A percentile compares a stretch with the other conserved stretches of the same genome.
phyloP scores from a whole-genome alignment of 2,888 invertebrate species.

The Chesias legatella region DNA sequence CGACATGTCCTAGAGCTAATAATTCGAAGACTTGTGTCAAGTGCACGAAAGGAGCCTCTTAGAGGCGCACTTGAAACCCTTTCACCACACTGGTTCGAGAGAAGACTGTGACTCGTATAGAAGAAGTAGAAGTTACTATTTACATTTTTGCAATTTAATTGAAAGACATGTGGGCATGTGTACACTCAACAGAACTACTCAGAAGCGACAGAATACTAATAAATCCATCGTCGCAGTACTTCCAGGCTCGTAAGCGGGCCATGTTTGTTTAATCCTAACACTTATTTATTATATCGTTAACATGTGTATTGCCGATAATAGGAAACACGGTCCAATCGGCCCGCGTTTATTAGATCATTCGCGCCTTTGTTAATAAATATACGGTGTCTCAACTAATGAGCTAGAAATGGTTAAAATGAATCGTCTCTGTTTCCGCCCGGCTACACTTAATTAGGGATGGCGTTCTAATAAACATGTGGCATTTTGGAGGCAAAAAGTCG shows the following conservation, averaged over 20 bases:
- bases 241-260: slow-evolving; percentile 43
- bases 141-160: slow-evolving; percentile 49
- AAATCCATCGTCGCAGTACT: slow-evolving; percentile 55
- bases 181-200: slow-evolving; percentile 37
- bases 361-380: slow-evolving; percentile 30
- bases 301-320: slow-evolving; percentile 37
- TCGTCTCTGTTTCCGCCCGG: slow-evolving; percentile 55
- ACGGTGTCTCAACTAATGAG: slow-evolving; percentile 25
- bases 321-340: slow-evolving; percentile 32
- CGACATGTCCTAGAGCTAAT: no score
- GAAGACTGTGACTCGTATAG: no score
- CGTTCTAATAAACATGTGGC: slow-evolving; percentile 67
- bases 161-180: slow-evolving; percentile 56
- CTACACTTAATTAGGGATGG: slow-evolving; percentile 67
- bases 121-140: no score
- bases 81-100: no score
- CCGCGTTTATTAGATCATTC: slow-evolving; percentile 32
- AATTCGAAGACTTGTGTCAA: no score
- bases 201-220: slow-evolving; percentile 39
- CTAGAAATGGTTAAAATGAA: slow-evolving; percentile 31
- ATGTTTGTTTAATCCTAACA: slow-evolving; percentile 57
- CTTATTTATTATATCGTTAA: slow-evolving; percentile 49
- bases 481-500: slow-evolving; percentile 61
- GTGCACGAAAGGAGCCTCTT: no score
- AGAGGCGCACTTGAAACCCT: no score